Percentiles rank a stretch among this genome's conserved stretches.
Evolutionary conservation across 2,113 vertebrate species (phyloP).

Genomic region (Myanophis thanlyinensis): DNA sequence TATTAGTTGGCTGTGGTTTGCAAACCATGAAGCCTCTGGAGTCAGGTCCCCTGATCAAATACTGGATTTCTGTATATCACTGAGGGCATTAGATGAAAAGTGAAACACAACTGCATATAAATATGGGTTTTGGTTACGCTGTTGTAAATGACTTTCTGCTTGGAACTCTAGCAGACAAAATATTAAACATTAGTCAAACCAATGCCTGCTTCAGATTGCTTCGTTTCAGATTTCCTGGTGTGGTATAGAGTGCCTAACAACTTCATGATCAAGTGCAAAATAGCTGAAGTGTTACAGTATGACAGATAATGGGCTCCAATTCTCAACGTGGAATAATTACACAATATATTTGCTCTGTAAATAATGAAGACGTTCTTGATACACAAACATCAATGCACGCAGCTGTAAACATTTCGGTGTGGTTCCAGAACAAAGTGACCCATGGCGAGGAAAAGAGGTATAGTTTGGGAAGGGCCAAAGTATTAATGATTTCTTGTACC

Average conservation of each 20-base stretch:
- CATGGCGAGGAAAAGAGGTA: not conserved
- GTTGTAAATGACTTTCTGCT: conserved; percentile 62
- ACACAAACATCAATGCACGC: not conserved
- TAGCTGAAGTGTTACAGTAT: conserved; percentile 48
- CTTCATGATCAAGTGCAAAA: conserved; percentile 55
- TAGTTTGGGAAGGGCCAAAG: not conserved
- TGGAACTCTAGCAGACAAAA: conserved; percentile 67
- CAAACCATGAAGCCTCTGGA: conserved; percentile 70
- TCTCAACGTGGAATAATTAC: conserved; percentile 29
- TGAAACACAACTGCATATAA: conserved; percentile 52
- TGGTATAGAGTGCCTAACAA: conserved; percentile 47
- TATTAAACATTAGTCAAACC: conserved; percentile 71
- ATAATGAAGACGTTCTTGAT: conserved; percentile 9
- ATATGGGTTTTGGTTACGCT: conserved; percentile 65
- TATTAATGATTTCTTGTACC: not conserved
- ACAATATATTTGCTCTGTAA: conserved; percentile 30
- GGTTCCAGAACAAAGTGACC: not conserved
- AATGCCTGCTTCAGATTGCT: conserved; percentile 67
- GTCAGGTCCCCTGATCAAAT: conserved; percentile 74
- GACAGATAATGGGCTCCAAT: conserved; percentile 19
- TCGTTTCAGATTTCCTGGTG: conserved; percentile 58
- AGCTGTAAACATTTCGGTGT: not conserved
- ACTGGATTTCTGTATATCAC: conserved; percentile 62
- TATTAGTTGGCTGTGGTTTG: conserved; percentile 77
- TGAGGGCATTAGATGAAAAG: conserved; percentile 63